Evolutionary conservation across 2,888 invertebrate genomes (phyloP).

Genomic region (Melinaea menophilus): DNA sequence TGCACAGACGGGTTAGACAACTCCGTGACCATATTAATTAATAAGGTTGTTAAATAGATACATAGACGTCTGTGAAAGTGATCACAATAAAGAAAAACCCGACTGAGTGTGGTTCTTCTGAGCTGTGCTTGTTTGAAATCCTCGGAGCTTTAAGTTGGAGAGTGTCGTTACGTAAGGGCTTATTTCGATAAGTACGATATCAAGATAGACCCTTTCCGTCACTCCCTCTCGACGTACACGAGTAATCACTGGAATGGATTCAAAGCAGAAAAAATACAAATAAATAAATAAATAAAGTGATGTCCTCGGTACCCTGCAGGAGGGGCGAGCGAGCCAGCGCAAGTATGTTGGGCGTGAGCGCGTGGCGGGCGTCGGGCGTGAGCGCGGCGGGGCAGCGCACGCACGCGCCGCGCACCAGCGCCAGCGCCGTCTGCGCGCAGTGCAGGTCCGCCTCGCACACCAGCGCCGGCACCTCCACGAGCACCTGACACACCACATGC

Average conservation of each 20-base stretch:
- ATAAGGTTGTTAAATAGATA: too few relatives aligned
- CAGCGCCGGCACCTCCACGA: conserved; percentile 92
- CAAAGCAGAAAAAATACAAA: background rate
- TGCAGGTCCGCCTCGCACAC: conserved; percentile 97
- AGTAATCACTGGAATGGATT: background rate
- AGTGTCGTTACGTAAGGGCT: too few relatives aligned
- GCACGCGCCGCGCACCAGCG: conserved; percentile 89
- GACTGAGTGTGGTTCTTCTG: too few relatives aligned
- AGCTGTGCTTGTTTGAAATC: too few relatives aligned
- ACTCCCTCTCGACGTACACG: too few relatives aligned
- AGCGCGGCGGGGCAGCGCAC: conserved; percentile 87
- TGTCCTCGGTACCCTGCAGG: conserved; percentile 83
- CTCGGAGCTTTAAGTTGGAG: too few relatives aligned
- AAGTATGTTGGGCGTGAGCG: conserved; percentile 91
- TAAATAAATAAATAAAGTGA: background rate
- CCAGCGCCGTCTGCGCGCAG: conserved; percentile 94
- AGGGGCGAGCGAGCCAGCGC: conserved; percentile 93
- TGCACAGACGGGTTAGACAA: background rate
- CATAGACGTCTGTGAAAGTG: too few relatives aligned
- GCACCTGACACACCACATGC: conserved; percentile 71
- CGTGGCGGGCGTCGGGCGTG: conserved; percentile 82
- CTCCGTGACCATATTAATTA: too few relatives aligned
- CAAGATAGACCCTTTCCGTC: too few relatives aligned
- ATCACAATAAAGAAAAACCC: too few relatives aligned
- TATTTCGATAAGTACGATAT: too few relatives aligned